Evolutionary conservation across 2,113 vertebrate species (phyloP).

Genomic region (Orycteropus afer): DNA sequence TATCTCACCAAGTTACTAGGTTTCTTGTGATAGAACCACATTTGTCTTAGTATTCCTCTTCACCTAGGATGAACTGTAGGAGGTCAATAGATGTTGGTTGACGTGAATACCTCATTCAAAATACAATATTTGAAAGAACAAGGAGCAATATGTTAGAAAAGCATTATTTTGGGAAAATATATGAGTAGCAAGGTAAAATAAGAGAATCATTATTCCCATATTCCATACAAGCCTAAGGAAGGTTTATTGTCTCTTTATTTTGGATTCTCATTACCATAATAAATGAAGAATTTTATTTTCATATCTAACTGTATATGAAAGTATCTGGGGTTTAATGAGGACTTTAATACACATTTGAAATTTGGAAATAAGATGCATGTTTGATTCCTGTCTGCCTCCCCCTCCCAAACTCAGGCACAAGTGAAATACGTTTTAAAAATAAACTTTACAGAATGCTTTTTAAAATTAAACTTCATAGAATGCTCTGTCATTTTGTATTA

Average conservation of each 20-base stretch:
- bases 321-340: not conserved
- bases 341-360: slow-evolving; percentile 10
- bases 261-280: not conserved
- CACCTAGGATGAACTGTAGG: not conserved
- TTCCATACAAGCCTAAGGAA: not conserved
- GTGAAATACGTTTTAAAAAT: not conserved
- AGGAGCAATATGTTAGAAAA: not conserved
- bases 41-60: not conserved
- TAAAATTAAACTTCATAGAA: not conserved
- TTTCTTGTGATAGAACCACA: not conserved
- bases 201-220: not conserved
- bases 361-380: not conserved
- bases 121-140: not conserved
- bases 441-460: slow-evolving; percentile 9
- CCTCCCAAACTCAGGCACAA: not conserved
- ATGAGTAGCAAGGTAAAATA: not conserved
- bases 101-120: not conserved
- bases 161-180: slow-evolving; percentile 32
- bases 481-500: not conserved
- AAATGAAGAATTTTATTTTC: slow-evolving; percentile 40
- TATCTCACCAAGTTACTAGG: not conserved
- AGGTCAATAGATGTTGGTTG: not conserved
- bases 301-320: slow-evolving; percentile 27
- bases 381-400: not conserved
- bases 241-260: slow-evolving; percentile 44